Base-by-base conservation (phyloP, 2,797 vertebrate genomes). In the Ptychadena robeensis region DNA sequence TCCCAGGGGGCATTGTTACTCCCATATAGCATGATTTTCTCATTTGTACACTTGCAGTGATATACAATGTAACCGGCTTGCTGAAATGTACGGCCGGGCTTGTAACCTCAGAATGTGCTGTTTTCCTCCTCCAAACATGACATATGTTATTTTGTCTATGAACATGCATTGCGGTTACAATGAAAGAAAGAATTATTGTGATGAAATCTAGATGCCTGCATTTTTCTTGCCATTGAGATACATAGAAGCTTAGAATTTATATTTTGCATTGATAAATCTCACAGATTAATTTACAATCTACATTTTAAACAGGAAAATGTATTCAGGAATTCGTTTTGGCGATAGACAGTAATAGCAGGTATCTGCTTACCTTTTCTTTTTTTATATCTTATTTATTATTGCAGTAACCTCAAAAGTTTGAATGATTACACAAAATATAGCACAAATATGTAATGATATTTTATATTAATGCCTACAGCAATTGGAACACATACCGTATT, bases 1-100 rank as follows among this genome's bases (percentile, higher is more conserved):
- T 93, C 94, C 93, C 94, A 90, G 53, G 93, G 92, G 93, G 89
- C 89, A 87, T 92, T 90, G 91, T 94, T 95, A 94, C 91, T 89
- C 89, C 90, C 90, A 88, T 89, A 91, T 88, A 92, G 90, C 91
- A 94, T 89, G 92, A 88, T 90, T 92, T 93, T 91, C 92, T 94
- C 93, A 94, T 93, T 93, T 94, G 92, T 92, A 92, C 88, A 82
- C 88, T 92, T 90, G 88, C 87, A 59, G 27, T 89, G 89, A 90
- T 90, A 79, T 82, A 69, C 85, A 83, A 82, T 88, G 92, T 92
- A 91, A 87, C 88, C 87, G 82, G 85, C 90, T 89, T 91, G 91
- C 90, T 92, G 92, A 94, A 95, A 91, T 88, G 87, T 91, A 85
- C 90, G 90, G 87, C 92, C 92, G 88, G 92, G 89, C 91, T 86